Conservation (phyloP, 2,113 vertebrate genomes). For the Lipophrys pholis region DNA sequence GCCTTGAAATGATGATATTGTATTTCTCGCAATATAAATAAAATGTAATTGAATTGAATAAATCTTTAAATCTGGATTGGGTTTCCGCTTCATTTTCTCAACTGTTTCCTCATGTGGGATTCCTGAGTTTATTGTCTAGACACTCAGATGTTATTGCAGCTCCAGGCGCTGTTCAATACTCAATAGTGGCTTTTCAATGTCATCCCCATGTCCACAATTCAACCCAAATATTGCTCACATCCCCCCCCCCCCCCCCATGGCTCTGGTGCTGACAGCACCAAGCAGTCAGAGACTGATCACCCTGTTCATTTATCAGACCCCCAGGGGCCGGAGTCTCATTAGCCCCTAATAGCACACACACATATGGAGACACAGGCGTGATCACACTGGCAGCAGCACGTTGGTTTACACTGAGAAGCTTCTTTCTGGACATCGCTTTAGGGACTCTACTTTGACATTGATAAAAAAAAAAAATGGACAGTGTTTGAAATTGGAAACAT, state of each 20-base stretch:
- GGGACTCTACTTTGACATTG: no score
- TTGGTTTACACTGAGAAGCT: neutral
- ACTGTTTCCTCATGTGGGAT: slow-evolving; percentile 6
- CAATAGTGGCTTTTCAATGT: slow-evolving; percentile 8
- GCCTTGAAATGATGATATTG: no score
- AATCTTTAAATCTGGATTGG: neutral
- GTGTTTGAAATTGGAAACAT: no score
- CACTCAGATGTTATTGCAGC: slow-evolving; percentile 13
- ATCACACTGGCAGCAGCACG: slow-evolving; percentile 7
- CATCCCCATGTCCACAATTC: slow-evolving; percentile 17
- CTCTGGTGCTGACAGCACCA: slow-evolving; percentile 56
- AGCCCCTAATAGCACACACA: slow-evolving; percentile 58
- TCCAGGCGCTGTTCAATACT: slow-evolving; percentile 20
- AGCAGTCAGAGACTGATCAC: slow-evolving; percentile 72
- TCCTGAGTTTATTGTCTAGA: slow-evolving; percentile 12
- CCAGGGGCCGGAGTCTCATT: slow-evolving; percentile 59
- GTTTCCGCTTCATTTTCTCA: slow-evolving; percentile 2
- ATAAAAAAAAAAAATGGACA: no score
- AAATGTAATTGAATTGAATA: no score
- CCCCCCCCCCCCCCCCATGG: slow-evolving; percentile 1
- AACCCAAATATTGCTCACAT: slow-evolving; percentile 1
- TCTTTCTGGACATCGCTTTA: neutral
- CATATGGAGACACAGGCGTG: neutral
- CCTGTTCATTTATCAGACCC: slow-evolving; percentile 57
- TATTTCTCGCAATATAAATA: no score